These are phyloP conservation scores for Zapornia atra DNA, from an alignment of 2,113 vertebrate species.

Conservation along the genomic window DNA sequence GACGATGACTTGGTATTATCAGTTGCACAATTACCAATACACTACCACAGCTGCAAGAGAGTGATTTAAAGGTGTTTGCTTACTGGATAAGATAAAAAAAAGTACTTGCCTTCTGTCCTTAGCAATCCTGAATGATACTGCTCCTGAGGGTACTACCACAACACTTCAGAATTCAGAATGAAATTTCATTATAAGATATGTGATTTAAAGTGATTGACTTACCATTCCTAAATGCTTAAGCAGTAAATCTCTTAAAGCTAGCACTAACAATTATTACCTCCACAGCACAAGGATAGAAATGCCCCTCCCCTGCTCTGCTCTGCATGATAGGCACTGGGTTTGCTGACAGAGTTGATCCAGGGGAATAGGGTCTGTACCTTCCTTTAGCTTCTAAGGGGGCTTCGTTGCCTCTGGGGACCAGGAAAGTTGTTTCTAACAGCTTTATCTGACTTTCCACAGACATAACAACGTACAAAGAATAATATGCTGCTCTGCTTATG, in stretches of 20 bases:
- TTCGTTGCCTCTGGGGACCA: neutral
- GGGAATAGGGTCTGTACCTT: neutral
- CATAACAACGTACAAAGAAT: neutral
- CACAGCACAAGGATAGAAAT: accelerated
- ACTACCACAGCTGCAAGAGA: neutral
- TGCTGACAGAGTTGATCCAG: neutral
- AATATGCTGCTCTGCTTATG: neutral
- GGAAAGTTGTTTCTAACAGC: neutral
- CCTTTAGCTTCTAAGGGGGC: neutral
- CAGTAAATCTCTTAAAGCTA: neutral
- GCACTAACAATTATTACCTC: neutral
- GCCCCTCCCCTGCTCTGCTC: neutral
- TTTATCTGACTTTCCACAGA: neutral
- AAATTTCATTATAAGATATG: neutral
- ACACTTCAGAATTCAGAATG: neutral
- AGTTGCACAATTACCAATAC: neutral
- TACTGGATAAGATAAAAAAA: neutral
- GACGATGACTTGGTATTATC: neutral
- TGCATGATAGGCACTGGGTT: neutral
- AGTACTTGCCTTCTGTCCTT: neutral
- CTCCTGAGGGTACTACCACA: neutral
- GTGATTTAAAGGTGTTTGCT: neutral
- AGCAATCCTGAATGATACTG: neutral
- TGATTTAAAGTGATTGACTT: neutral
- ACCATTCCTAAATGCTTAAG: neutral